Conservation (phyloP, 92 coral and sea anemone genomes). For the Desmophyllum pertusum region DNA sequence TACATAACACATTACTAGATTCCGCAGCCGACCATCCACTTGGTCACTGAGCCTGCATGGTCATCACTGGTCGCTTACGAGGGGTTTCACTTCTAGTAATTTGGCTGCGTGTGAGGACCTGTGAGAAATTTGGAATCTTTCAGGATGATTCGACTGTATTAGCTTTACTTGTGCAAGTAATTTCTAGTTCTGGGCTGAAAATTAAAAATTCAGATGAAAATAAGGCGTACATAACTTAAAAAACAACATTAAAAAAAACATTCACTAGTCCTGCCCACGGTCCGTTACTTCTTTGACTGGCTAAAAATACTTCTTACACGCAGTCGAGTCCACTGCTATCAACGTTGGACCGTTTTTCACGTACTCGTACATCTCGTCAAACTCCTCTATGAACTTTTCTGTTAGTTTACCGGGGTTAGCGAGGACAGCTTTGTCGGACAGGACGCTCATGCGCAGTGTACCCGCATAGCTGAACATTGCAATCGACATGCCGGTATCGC, state of each 20-base stretch:
- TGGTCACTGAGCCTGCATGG: no score
- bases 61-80: no score
- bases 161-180: background rate
- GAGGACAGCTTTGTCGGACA: constrained; percentile 87
- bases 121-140: background rate
- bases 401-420: constrained; percentile 79
- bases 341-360: constrained; percentile 31
- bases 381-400: constrained; percentile 77
- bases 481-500: constrained; percentile 93
- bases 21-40: no score
- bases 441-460: constrained; percentile 82
- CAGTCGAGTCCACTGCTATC: background rate
- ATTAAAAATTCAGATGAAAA: no score
- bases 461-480: constrained; percentile 98
- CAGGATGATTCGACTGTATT: background rate
- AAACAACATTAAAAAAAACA: background rate
- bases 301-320: constrained; percentile 25
- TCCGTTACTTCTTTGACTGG: background rate
- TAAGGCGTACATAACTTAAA: background rate
- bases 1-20: no score
- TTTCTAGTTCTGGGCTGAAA: no score
- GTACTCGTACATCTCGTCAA: constrained; percentile 75
- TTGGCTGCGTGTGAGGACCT: background rate
- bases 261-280: background rate
- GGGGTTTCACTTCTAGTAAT: background rate